Evolutionary conservation across 2,888 invertebrate genomes (phyloP), one percentile per base, ranked within the genome.

Genomic region (Eumacrocentrus americanus): DNA sequence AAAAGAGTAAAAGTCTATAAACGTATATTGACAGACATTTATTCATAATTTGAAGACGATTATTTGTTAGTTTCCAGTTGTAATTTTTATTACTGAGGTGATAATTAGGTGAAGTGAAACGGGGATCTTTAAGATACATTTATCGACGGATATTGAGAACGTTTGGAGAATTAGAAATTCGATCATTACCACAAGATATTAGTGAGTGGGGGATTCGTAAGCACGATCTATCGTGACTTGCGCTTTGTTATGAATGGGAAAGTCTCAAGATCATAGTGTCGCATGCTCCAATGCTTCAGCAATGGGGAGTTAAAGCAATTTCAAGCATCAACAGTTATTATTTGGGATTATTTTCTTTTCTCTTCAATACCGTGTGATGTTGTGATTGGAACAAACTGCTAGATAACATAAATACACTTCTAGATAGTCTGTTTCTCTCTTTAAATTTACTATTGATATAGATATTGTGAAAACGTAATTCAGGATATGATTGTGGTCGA

Each of bases 161-260:
- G 12, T 40, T 18, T 44, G 23, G 37, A 38, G 52, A 40, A 52
- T 52, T 52, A 52, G 52, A 52, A 52, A 52, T 23, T 29, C n/a
- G 6, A 52, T 37, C 37, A 38, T 40, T n/a, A 14, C n/a, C n/a
- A n/a, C 23, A 29, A 29, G 29, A 6, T 4, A 29, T 29, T 29
- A 29, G 29, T 29, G n/a, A n/a, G n/a, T n/a, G n/a, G n/a, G n/a
- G n/a, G n/a, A n/a, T 7, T 42, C 18, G 18, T n/a, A n/a, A n/a
- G n/a, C n/a, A 29, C 9, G 29, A 9, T 29, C 9, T 29, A 29
- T 29, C 9, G n/a, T 29, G 29, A 29, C 9, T 29, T 9, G 9
- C 29, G 29, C 29, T 29, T 29, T 29, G 9, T 29, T 29, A 29
- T 42, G 16, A 42, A 9, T 16, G 12, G 20, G 12, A n/a, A n/a